Percentiles rank a stretch among this genome's conserved stretches.
Evolutionary conservation across 2,113 vertebrate genomes (phyloP).

Genomic region (Nannobrachium achirus): DNA sequence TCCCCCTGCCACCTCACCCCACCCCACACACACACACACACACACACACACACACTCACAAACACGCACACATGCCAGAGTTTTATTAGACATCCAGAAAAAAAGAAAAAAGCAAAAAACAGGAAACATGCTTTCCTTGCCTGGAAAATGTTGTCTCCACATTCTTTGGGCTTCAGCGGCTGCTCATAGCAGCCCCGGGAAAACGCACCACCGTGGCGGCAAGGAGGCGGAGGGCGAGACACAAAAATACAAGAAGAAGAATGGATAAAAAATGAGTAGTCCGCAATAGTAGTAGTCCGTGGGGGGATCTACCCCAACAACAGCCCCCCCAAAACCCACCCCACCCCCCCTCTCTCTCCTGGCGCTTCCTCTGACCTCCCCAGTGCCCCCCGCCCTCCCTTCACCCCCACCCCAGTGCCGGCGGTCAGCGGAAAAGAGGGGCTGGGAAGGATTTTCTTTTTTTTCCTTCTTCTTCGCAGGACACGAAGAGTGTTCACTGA

Average conservation of each 20-base stretch:
- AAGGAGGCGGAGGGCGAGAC: too few species aligned
- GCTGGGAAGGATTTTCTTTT: conserved; percentile 27
- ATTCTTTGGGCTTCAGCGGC: conserved; percentile 82
- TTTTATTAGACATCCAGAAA: conserved; percentile 77
- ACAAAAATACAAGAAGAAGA: conserved; percentile 53
- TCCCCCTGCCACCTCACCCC: neutral
- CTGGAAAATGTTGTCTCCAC: conserved; percentile 88
- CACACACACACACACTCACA: conserved; percentile 17
- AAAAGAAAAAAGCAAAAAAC: conserved; percentile 77
- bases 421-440: conserved; percentile 25
- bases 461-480: conserved; percentile 70
- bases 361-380: conserved; percentile 39
- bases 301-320: too few species aligned
- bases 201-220: neutral
- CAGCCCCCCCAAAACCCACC: conserved; percentile 15
- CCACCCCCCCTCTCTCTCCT: conserved; percentile 10
- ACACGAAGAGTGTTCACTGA: conserved; percentile 61
- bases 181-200: conserved; percentile 63
- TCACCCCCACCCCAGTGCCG: conserved; percentile 37
- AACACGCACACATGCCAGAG: conserved; percentile 66
- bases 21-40: conserved; percentile 33
- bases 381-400: conserved; percentile 37
- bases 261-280: conserved; percentile 63
- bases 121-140: conserved; percentile 84
- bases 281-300: conserved; percentile 57